These are phyloP conservation scores for Neuroscelio doddi DNA, from an alignment of 2,888 invertebrate genomes.

Conservation along the genomic window DNA sequence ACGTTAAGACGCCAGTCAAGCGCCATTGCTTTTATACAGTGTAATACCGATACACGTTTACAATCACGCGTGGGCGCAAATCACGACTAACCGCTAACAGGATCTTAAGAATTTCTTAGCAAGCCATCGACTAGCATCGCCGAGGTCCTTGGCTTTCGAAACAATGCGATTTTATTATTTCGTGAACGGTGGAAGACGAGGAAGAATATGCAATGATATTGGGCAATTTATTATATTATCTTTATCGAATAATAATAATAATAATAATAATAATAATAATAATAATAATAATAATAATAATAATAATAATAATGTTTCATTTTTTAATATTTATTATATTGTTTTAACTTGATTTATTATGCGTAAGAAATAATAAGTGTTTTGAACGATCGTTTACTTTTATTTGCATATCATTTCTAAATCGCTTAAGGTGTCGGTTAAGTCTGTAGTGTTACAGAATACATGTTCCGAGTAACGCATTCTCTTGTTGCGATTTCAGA, in stretches of 20 bases:
- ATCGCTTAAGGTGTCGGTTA: neutral
- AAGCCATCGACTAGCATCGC: conserved; percentile 28
- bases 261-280: no score
- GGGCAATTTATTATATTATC: no score
- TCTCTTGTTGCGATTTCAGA: conserved; percentile 24
- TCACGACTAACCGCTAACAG: conserved; percentile 49
- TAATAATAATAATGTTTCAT: no score
- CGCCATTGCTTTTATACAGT: conserved; percentile 35
- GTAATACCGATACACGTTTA: conserved; percentile 42
- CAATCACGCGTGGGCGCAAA: conserved; percentile 47
- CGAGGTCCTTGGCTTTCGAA: conserved; percentile 32
- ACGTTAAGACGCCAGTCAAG: conserved; percentile 35
- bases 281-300: no score
- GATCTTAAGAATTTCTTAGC: conserved; percentile 45
- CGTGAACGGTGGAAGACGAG: neutral
- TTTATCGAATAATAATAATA: no score
- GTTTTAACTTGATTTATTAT: no score
- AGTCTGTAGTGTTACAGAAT: conserved; percentile 18
- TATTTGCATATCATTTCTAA: no score
- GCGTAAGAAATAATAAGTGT: no score
- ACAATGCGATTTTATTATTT: conserved; percentile 38
- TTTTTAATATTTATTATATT: no score
- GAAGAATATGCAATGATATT: no score
- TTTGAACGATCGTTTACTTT: no score
- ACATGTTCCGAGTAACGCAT: conserved; percentile 20